phyloP scores from a whole-genome alignment of 2,113 vertebrate genomes.

The Dryoscopus gambensis region DNA sequence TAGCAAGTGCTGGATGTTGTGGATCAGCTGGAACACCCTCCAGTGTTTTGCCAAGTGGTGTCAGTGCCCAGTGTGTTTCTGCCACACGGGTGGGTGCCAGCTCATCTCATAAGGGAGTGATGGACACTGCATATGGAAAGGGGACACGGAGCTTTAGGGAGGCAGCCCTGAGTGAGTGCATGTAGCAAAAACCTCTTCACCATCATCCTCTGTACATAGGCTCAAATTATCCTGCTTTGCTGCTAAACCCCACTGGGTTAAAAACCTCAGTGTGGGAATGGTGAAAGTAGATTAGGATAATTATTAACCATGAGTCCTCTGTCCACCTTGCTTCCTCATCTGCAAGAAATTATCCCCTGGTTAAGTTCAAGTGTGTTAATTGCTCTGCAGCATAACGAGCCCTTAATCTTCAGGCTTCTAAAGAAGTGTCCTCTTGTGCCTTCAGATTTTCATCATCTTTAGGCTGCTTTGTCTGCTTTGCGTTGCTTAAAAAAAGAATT shows the following conservation, averaged over 20 bases:
- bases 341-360: constrained; percentile 49
- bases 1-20: background rate
- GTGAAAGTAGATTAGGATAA: constrained; percentile 53
- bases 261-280: background rate
- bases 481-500: background rate
- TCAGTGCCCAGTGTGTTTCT: fast-evolving
- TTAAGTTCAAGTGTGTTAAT: constrained; percentile 49
- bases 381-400: constrained; percentile 20
- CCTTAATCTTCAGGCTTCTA: constrained; percentile 47
- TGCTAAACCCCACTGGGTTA: background rate
- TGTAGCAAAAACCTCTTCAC: background rate
- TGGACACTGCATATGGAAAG: background rate
- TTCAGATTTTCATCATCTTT: constrained; percentile 27
- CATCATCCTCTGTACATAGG: background rate
- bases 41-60: background rate
- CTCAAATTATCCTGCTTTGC: background rate
- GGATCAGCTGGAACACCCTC: background rate
- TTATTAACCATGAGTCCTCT: constrained; percentile 56
- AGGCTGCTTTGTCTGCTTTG: background rate
- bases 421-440: background rate
- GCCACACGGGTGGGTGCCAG: fast-evolving
- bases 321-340: constrained; percentile 44
- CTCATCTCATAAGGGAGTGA: background rate
- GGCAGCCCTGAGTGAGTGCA: background rate
- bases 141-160: background rate